Base-by-base conservation (phyloP, 2,113 vertebrate species). In the Megaceryle maxima region DNA sequence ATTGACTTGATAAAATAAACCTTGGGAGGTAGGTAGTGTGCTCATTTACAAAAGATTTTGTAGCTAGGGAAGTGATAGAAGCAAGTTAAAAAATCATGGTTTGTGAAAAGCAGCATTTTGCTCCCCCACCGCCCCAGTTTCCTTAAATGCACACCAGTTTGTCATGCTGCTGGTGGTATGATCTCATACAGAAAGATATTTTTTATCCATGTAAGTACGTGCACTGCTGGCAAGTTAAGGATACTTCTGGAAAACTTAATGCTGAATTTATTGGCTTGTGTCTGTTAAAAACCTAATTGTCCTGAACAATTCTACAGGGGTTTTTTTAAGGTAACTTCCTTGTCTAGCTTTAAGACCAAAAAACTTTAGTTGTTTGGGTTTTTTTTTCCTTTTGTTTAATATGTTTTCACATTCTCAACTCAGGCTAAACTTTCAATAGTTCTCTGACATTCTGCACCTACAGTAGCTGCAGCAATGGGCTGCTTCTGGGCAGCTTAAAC, bases 131-230 rank as follows among this genome's bases (percentile, higher is more conserved):
- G 29, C 43, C 88, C 91, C 86, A 87, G 88, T 94, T 95, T 93
- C 94, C 94, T 90, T 79, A 80, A 83, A 90, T 76, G 80, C 46
- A 44, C 41, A 73, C 25, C 21, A 28, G n/a, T 94, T 85, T 96
- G 94, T 90, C 85, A 68, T 59, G 21, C 11, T 82, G 90, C 89
- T 91, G 89, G 20, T 5, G 17, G 18, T 64, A 7, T 76, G 78
- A 93, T 73, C 85, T 90, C 70, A 44, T 35, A 68, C 56, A 46
- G 81, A 62, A 81, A 53, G 87, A 90, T 83, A 63, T 39, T 79
- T 83, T 83, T 63, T 20, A 39, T 80, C 55, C 83, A 16, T 66
- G 22, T 73, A 50, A 53, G 68, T 88, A 35, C 2, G 1, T 64
- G 70, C 11, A 4, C 75, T 94, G 72, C 87, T 67, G 59, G 87